A percentile compares a stretch with the other conserved stretches of the same genome.
These are phyloP conservation scores for Columba janthina DNA, from an alignment of 2,113 vertebrate species.

Conservation along the genomic window DNA sequence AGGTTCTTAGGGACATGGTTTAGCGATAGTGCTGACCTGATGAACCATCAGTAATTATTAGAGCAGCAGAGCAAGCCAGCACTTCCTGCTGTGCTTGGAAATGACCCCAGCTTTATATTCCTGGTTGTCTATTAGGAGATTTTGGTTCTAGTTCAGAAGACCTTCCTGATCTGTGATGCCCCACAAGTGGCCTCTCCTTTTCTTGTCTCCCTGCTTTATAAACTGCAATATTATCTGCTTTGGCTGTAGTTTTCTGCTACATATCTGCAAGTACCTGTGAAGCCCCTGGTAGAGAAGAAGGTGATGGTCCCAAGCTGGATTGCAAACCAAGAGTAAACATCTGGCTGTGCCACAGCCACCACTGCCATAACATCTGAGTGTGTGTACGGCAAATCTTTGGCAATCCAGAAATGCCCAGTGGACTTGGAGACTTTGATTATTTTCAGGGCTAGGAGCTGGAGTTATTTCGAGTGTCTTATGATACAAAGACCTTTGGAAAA, in stretches of 20 bases:
- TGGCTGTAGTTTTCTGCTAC: neutral
- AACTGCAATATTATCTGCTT: accelerated
- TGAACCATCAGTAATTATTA: neutral
- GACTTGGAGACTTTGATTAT: neutral
- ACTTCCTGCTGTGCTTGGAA: neutral
- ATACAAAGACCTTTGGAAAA: neutral
- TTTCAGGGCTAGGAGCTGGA: neutral
- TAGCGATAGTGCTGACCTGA: neutral
- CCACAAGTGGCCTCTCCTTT: neutral
- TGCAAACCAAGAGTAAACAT: accelerated
- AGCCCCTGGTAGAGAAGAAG: accelerated
- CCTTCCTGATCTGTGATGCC: too few relatives aligned
- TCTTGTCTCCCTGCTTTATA: neutral
- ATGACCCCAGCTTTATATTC: accelerated
- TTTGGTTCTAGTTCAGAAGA: neutral
- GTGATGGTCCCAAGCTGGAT: too few relatives aligned
- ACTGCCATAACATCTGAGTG: accelerated
- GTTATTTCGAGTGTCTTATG: neutral
- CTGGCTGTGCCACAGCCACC: neutral
- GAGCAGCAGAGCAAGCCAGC: neutral
- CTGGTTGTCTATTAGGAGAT: neutral
- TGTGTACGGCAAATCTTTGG: accelerated
- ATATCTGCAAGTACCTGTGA: neutral
- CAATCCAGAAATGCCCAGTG: neutral
- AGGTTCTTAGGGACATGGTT: too few relatives aligned